Evolutionary conservation across 1,140 invertebrate genomes (phyloP).

Genomic region (Zaprionus inermis): DNA sequence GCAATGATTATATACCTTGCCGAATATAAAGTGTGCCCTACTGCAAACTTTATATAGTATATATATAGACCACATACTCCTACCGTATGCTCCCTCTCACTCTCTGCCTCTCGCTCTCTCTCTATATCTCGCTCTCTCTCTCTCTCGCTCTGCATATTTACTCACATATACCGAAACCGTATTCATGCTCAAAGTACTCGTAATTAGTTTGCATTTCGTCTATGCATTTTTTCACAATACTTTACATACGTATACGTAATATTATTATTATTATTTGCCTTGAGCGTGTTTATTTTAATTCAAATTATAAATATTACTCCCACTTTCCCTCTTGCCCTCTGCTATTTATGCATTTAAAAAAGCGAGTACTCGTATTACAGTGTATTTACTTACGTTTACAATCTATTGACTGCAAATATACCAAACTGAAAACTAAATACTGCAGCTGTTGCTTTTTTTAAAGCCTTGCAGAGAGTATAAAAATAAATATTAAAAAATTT

Average conservation of each 20-base stretch:
- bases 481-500: neutral
- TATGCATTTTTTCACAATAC: constrained; percentile 41
- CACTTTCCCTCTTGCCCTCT: neutral
- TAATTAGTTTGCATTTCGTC: constrained; percentile 67
- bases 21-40: neutral
- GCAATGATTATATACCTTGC: neutral
- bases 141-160: constrained; percentile 24
- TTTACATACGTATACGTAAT: constrained; percentile 3
- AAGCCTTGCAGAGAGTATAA: neutral
- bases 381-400: constrained; percentile 1
- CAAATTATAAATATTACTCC: neutral
- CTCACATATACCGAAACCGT: constrained; percentile 8
- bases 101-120: constrained; percentile 6
- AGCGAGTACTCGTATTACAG: constrained; percentile 14
- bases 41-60: neutral
- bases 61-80: neutral
- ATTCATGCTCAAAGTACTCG: constrained; percentile 28
- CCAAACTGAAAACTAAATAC: constrained; percentile 5
- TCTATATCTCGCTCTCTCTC: too few species aligned
- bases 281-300: neutral
- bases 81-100: neutral
- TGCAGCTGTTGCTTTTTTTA: constrained; percentile 14
- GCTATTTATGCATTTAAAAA: constrained; percentile 4
- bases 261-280: constrained; percentile 20
- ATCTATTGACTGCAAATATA: constrained; percentile 6